Conservation (phyloP, 2,113 vertebrate species). For the Oreochromis aureus region DNA sequence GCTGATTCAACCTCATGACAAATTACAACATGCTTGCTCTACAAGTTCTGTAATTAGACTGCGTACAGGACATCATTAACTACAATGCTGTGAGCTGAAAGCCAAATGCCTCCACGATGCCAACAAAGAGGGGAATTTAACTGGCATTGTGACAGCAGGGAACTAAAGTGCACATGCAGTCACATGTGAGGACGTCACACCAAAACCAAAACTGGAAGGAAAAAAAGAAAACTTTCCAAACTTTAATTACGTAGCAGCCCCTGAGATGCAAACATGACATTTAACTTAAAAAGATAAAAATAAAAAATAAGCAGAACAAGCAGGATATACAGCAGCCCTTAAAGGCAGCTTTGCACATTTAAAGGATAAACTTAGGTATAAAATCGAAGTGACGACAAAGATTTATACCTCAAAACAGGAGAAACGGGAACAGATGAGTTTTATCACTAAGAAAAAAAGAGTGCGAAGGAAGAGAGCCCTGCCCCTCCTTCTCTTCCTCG, state of each 20-base stretch:
- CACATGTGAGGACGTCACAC: constrained; percentile 13
- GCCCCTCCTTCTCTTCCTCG: neutral
- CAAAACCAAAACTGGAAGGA: neutral
- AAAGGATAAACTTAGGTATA: neutral
- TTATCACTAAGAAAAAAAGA: constrained; percentile 22
- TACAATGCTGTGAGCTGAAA: neutral
- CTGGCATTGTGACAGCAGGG: constrained; percentile 14
- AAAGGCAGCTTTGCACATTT: neutral
- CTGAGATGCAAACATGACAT: neutral
- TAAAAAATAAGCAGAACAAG: neutral
- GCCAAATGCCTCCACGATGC: neutral
- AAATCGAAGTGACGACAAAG: neutral
- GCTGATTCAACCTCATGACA: neutral
- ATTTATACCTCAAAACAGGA: neutral
- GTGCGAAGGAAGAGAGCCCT: neutral
- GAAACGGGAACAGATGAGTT: neutral
- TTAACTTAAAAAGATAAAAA: neutral
- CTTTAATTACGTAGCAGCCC: neutral
- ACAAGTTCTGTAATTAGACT: neutral
- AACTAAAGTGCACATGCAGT: constrained; percentile 10
- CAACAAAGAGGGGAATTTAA: constrained; percentile 6
- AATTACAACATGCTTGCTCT: neutral
- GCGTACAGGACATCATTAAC: neutral
- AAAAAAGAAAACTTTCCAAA: neutral
- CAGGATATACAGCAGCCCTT: neutral